Conservation (phyloP, 2,888 invertebrate species). For the Plagodis dolabraria region DNA sequence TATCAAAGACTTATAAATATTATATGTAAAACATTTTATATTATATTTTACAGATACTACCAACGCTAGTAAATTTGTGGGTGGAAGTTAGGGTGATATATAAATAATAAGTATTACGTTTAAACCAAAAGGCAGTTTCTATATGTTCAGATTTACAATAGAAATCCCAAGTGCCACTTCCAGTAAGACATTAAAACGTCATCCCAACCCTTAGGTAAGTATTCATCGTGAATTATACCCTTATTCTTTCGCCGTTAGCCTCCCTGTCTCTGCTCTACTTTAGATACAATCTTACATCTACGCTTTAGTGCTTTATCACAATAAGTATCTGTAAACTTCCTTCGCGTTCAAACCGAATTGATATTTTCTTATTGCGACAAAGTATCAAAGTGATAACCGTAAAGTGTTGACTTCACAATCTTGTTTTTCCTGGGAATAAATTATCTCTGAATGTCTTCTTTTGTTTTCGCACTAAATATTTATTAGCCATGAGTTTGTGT, state of each 20-base stretch:
- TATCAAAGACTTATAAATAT: too few relatives aligned
- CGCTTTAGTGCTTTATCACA: slow-evolving; percentile 11
- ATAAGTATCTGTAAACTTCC: neutral
- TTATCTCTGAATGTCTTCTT: slow-evolving; percentile 25
- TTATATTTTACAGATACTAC: too few relatives aligned
- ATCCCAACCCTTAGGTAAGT: slow-evolving; percentile 40
- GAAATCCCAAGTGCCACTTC: slow-evolving; percentile 16
- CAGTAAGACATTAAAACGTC: slow-evolving; percentile 16
- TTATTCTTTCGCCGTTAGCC: slow-evolving; percentile 52
- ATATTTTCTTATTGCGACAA: slow-evolving; percentile 3
- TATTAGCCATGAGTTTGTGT: slow-evolving; percentile 22
- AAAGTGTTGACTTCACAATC: slow-evolving; percentile 23
- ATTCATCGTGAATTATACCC: slow-evolving; percentile 49
- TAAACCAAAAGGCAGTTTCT: neutral
- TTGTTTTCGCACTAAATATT: slow-evolving; percentile 38
- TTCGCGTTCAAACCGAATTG: neutral
- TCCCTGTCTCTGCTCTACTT: slow-evolving; percentile 32
- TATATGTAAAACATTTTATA: too few relatives aligned
- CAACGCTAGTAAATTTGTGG: too few relatives aligned
- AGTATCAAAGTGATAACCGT: slow-evolving; percentile 4
- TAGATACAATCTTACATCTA: slow-evolving; percentile 20
- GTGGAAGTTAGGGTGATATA: too few relatives aligned
- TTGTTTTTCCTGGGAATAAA: slow-evolving; percentile 44
- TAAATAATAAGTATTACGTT: too few relatives aligned
- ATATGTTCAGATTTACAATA: neutral